phyloP scores from a whole-genome alignment of 2,888 invertebrate genomes.

The Catonia carolina region DNA sequence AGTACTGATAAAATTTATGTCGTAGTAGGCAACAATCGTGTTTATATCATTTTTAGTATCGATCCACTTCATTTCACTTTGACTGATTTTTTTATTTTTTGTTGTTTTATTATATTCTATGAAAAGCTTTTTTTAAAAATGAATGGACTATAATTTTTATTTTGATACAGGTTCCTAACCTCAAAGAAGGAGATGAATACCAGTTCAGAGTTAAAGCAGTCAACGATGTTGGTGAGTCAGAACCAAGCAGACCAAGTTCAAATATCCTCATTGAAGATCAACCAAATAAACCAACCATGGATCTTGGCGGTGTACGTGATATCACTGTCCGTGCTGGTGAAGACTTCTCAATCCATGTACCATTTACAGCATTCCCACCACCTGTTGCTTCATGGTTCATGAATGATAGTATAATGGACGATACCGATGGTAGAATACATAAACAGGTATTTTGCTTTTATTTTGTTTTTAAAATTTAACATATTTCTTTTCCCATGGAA shows the following conservation, averaged over 20 bases:
- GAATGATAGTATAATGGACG: constrained; percentile 74
- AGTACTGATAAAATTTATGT: no score
- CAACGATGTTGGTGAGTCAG: constrained; percentile 78
- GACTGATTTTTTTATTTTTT: no score
- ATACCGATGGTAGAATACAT: constrained; percentile 70
- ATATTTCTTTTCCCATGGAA: no score
- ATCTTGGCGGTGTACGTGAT: constrained; percentile 86
- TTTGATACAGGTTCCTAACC: constrained; percentile 65
- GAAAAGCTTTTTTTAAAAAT: no score
- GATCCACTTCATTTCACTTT: no score
- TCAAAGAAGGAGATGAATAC: constrained; percentile 90
- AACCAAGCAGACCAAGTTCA: constrained; percentile 74
- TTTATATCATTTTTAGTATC: no score
- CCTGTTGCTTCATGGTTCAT: constrained; percentile 92
- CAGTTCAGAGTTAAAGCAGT: constrained; percentile 93
- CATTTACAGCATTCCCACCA: constrained; percentile 92
- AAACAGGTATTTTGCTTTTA: constrained; percentile 46
- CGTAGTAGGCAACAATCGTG: no score
- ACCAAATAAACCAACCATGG: constrained; percentile 93
- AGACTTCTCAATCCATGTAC: constrained; percentile 94
- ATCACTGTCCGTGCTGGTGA: constrained; percentile 96
- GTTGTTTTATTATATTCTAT: background rate
- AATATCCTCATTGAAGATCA: constrained; percentile 81
- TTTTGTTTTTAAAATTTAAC: no score
- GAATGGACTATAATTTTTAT: no score